A percentile compares a stretch with the other conserved stretches of the same genome.
These are phyloP conservation scores for Sarcophaga peregrina DNA, from an alignment of 1,140 invertebrate species.

Conservation along the genomic window DNA sequence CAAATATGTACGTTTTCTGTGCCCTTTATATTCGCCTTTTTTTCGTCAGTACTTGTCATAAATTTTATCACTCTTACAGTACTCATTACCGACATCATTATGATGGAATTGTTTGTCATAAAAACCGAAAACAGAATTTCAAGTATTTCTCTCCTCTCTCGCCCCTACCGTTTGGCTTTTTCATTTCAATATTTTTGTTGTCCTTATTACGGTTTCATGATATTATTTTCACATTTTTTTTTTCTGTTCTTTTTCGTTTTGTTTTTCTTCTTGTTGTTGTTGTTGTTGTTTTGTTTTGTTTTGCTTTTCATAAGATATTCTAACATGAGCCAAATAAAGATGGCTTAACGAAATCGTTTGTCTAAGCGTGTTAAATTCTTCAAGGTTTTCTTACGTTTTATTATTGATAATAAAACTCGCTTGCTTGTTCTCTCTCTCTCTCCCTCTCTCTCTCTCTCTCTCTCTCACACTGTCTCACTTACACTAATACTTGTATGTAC, in stretches of 20 bases:
- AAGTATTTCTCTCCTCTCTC: neutral
- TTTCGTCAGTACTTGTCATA: neutral
- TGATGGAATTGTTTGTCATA: conserved; percentile 8
- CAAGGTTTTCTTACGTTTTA: conserved; percentile 24
- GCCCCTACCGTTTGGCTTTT: too few species aligned
- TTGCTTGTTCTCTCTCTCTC: too few species aligned
- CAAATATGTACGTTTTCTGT: too few species aligned
- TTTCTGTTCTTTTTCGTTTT: neutral
- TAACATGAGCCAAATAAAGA: neutral
- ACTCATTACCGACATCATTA: neutral
- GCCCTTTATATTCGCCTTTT: too few species aligned
- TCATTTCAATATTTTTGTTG: too few species aligned
- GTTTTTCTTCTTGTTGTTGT: too few species aligned
- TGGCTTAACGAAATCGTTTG: neutral
- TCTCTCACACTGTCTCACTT: too few species aligned
- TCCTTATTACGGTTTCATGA: conserved; percentile 8
- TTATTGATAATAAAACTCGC: conserved; percentile 36
- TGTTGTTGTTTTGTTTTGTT: too few species aligned
- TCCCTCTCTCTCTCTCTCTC: too few species aligned
- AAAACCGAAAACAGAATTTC: neutral
- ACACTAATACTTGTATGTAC: too few species aligned
- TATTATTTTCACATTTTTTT: neutral
- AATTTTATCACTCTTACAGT: neutral
- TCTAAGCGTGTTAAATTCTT: neutral
- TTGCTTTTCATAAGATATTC: too few species aligned